These are phyloP conservation scores for Caenorhabditis angaria DNA, from an alignment of 2,888 invertebrate genomes.

Conservation along the genomic window DNA sequence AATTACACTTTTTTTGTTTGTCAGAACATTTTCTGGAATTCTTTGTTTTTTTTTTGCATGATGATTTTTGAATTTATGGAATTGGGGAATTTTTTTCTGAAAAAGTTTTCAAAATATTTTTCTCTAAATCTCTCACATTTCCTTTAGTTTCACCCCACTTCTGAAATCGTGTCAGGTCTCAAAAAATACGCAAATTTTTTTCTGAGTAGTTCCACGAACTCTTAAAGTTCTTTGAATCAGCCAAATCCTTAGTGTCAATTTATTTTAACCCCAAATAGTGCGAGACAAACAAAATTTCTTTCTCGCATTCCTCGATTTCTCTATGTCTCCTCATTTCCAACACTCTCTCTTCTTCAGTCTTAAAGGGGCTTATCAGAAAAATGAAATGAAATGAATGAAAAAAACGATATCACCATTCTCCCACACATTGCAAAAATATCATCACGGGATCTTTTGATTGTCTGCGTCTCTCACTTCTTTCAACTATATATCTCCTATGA, in stretches of 20 bases:
- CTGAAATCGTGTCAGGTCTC: no score
- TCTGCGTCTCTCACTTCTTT: background rate
- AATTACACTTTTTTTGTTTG: no score
- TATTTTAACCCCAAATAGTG: background rate
- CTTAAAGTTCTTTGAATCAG: no score
- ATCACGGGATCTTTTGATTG: background rate
- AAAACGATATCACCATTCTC: background rate
- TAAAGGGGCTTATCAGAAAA: background rate
- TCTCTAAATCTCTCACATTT: no score
- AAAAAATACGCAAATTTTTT: no score
- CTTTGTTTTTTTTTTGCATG: no score
- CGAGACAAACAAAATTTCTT: background rate
- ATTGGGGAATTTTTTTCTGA: no score
- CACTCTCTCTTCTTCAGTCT: background rate
- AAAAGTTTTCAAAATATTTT: no score
- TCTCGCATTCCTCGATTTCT: background rate
- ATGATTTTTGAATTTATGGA: no score
- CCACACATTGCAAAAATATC: background rate
- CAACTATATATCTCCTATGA: background rate
- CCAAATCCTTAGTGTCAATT: background rate
- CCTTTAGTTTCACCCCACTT: no score
- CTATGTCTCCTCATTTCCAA: background rate
- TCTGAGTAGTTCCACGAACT: no score
- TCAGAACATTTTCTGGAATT: no score
- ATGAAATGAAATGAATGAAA: background rate